Conservation (phyloP, 2,113 vertebrate species). For the Tachysurus fulvidraco region DNA sequence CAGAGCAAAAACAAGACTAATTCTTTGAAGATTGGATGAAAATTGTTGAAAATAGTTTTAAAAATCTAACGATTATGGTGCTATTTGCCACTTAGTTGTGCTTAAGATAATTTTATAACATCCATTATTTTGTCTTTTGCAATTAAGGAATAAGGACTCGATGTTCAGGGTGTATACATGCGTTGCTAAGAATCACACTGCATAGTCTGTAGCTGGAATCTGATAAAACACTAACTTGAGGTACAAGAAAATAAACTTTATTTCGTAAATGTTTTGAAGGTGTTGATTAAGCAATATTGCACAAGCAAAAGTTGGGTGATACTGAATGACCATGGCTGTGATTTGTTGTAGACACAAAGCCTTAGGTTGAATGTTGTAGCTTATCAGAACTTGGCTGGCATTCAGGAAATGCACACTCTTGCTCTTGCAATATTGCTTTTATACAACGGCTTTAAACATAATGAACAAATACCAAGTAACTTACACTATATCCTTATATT, state of each 20-base stretch:
- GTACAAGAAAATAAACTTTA: not conserved
- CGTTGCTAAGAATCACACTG: not conserved
- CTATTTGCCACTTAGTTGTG: not conserved
- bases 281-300: not conserved
- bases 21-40: not conserved
- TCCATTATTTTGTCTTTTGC: not conserved
- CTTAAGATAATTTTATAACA: not conserved
- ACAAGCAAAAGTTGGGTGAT: not conserved
- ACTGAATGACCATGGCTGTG: not conserved
- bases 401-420: not conserved
- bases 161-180: not conserved
- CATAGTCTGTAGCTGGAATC: not conserved
- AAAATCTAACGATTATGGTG: not conserved
- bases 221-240: not conserved
- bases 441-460: not conserved
- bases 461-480: not conserved
- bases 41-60: not conserved
- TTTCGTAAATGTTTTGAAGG: not conserved
- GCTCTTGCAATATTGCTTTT: not conserved
- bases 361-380: not conserved
- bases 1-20: not conserved
- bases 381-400: not conserved
- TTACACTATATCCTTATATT: not conserved
- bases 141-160: not conserved
- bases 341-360: not conserved